These are phyloP conservation scores for Characodon lateralis DNA, from an alignment of 2,797 vertebrate genomes.

Conservation along the genomic window DNA sequence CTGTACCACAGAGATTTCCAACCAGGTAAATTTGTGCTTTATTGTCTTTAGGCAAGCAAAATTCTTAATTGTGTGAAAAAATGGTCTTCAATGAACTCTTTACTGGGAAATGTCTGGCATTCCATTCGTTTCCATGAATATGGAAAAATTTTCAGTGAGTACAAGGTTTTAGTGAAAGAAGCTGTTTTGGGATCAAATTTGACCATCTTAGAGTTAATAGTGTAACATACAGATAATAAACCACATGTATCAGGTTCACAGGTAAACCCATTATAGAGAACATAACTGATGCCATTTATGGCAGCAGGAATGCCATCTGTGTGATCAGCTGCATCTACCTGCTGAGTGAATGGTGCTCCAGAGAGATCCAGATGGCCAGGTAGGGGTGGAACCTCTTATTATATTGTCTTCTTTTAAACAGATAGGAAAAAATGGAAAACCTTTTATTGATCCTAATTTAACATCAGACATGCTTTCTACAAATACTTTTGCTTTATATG, in stretches of 20 bases:
- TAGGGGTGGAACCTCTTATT: background rate
- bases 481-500: no score
- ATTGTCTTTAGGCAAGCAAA: no score
- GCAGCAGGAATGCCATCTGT: slow-evolving; percentile 43
- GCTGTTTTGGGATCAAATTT: background rate
- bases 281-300: slow-evolving; percentile 75
- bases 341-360: slow-evolving; percentile 74
- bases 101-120: slow-evolving; percentile 9
- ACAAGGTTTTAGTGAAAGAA: background rate
- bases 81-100: background rate
- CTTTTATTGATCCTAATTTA: background rate
- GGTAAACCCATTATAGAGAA: slow-evolving; percentile 75
- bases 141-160: background rate
- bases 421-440: background rate
- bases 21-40: slow-evolving; percentile 6
- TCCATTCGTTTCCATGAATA: background rate
- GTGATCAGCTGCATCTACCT: slow-evolving; percentile 63
- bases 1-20: slow-evolving; percentile 69
- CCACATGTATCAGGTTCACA: background rate
- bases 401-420: background rate
- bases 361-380: slow-evolving; percentile 70
- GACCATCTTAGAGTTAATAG: background rate
- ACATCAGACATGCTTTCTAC: background rate
- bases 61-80: background rate
- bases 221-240: background rate